phyloP scores from a whole-genome alignment of 2,113 vertebrate genomes.

The Hippopotamus amphibius region DNA sequence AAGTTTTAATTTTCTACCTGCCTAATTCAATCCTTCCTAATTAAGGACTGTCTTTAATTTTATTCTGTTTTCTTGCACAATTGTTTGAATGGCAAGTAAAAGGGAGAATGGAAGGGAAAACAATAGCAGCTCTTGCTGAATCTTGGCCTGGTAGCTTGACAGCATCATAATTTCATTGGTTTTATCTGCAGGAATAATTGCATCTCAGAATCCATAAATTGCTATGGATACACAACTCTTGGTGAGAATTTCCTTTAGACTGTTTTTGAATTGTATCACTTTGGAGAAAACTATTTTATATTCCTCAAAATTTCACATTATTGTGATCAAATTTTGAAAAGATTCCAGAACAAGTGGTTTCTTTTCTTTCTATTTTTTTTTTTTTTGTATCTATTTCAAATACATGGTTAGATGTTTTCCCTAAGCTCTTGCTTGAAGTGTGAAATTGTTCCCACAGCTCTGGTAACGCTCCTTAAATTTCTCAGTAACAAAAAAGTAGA shows the following conservation, averaged over 20 bases:
- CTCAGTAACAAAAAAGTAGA: slow-evolving; percentile 51
- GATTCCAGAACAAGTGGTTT: slow-evolving; percentile 30
- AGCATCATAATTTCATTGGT: neutral
- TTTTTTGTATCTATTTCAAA: slow-evolving; percentile 53
- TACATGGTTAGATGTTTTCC: slow-evolving; percentile 62
- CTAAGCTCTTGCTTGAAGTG: slow-evolving; percentile 63
- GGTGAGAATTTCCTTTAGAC: neutral
- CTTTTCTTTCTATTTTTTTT: neutral
- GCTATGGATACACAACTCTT: neutral
- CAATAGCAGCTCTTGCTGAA: neutral
- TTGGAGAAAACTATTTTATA: slow-evolving; percentile 12
- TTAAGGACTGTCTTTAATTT: neutral
- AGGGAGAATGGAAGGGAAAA: neutral
- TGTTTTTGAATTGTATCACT: slow-evolving; percentile 50
- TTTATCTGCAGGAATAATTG: slow-evolving; percentile 23
- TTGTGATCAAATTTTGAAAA: slow-evolving; percentile 36
- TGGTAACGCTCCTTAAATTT: slow-evolving; percentile 59
- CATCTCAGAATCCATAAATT: neutral
- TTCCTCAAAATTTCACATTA: slow-evolving; percentile 47
- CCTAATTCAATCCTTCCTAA: neutral
- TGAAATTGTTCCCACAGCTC: slow-evolving; percentile 69
- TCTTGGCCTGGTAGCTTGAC: neutral
- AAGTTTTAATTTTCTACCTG: slow-evolving; percentile 1
- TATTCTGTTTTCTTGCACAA: neutral
- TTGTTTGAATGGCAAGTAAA: neutral